phyloP scores from a whole-genome alignment of 2,888 invertebrate species.

The Creontiades dilutus region DNA sequence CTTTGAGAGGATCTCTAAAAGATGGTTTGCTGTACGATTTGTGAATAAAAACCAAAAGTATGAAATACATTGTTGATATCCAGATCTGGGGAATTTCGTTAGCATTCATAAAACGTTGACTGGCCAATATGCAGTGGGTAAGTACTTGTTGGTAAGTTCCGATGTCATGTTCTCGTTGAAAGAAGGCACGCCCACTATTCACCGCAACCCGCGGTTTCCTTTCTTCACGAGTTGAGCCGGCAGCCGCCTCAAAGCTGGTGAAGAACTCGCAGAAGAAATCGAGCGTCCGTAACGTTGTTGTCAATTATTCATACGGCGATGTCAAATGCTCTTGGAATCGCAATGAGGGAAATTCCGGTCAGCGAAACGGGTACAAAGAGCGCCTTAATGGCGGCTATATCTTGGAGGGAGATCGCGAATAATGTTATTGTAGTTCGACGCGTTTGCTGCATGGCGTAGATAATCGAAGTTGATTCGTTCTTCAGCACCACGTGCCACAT shows the following conservation, averaged over 20 bases:
- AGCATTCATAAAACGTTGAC: background rate
- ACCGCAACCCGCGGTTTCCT: background rate
- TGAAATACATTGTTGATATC: too few relatives aligned
- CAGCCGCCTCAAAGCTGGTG: slow-evolving; percentile 31
- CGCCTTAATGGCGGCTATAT: slow-evolving; percentile 6
- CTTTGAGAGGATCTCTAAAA: too few relatives aligned
- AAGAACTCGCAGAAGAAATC: slow-evolving; percentile 22
- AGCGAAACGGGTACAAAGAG: slow-evolving; percentile 34
- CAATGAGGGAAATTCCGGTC: slow-evolving; percentile 45
- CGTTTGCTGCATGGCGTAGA: background rate
- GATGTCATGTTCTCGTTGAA: background rate
- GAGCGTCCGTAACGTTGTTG: slow-evolving; percentile 21
- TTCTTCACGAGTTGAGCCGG: background rate
- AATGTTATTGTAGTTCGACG: background rate
- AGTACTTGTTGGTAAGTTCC: background rate
- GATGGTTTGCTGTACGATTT: too few relatives aligned
- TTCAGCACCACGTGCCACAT: too few relatives aligned
- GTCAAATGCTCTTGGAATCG: slow-evolving; percentile 23
- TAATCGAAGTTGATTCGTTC: background rate
- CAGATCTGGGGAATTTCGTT: slow-evolving; percentile 21
- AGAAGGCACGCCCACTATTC: slow-evolving; percentile 24
- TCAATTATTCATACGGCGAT: slow-evolving; percentile 48
- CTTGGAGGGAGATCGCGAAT: background rate
- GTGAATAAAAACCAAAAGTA: too few relatives aligned
- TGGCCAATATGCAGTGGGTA: background rate